Percentiles rank a stretch among this genome's conserved stretches.
Evolutionary conservation across 2,888 invertebrate genomes (phyloP).

Genomic region (Ypsolopha sequella): DNA sequence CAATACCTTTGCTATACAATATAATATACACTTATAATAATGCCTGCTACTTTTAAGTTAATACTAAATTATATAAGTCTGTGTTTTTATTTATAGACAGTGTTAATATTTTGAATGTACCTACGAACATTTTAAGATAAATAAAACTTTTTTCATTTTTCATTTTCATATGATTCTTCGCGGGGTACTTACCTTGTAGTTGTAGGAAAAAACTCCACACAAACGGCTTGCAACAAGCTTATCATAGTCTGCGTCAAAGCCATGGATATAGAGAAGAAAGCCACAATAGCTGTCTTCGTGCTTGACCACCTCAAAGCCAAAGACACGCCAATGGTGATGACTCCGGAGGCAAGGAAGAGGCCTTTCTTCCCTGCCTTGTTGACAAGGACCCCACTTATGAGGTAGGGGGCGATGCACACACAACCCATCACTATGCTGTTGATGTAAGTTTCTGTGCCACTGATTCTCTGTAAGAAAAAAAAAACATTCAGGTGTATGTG

Average conservation of each 20-base stretch:
- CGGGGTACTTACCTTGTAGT: slow-evolving; percentile 27
- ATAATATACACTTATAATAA: no score
- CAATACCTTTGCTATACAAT: no score
- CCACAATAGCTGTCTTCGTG: slow-evolving; percentile 28
- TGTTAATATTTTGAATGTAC: no score
- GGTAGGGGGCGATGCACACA: slow-evolving; percentile 29
- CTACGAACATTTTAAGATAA: no score
- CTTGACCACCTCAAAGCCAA: slow-evolving; percentile 30
- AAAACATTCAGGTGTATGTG: slow-evolving; percentile 4
- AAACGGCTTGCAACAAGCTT: slow-evolving; percentile 32
- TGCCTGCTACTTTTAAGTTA: no score
- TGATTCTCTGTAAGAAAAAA: slow-evolving; percentile 28
- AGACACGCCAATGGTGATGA: slow-evolving; percentile 12
- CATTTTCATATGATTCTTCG: no score
- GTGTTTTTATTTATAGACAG: no score
- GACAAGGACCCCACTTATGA: slow-evolving; percentile 32
- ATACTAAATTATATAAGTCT: no score
- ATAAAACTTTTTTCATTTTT: no score
- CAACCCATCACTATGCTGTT: slow-evolving; percentile 43
- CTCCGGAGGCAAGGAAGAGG: slow-evolving; percentile 22
- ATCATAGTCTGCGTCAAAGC: slow-evolving; percentile 30
- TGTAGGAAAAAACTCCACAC: slow-evolving; percentile 39
- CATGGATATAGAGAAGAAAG: slow-evolving; percentile 26
- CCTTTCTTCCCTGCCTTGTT: slow-evolving; percentile 41
- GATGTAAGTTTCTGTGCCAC: slow-evolving; percentile 43